Base-by-base conservation (phyloP, 2,113 vertebrate genomes). In the Isichthys henryi region DNA sequence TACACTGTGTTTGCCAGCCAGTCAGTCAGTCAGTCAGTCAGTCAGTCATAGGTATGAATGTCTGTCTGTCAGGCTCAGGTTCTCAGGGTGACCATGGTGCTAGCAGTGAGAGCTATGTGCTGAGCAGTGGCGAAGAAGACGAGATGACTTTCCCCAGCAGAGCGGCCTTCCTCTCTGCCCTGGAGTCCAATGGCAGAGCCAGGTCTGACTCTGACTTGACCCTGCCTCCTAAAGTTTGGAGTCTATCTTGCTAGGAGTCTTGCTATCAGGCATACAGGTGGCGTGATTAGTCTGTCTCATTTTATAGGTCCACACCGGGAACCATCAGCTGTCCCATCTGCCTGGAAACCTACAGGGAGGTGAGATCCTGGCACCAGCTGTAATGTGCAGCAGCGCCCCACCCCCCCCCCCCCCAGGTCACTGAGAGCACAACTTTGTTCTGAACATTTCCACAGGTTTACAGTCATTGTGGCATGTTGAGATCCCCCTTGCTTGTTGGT, bases 71-170 rank as follows among this genome's bases (percentile, higher is more conserved):
- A 39, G 31, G 86, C 9, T 58, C 52, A 94, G 95, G 92, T 91
- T 90, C 93, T 86, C 94, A 88, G 49, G 93, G 45, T 89, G 92
- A 90, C 48, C 90, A 83, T 45, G 90, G 86, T 6, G 43, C 90
- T 2, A 77, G 92, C 49, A 91, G 94, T 0, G 97, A 97, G 92
- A 99, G 97, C 93, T 99, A 98, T 1, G 95, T 99, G 0, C 93
- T 99, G 90, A 99, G 97, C 89, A 99, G 98, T 0, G 98, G 98
- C 31, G 98, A 99, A 9, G 98, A 98, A 2, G 97, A 99, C 92
- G 97, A 92, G 93, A 74, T 2, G 89, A 94, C 70, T 90, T 94
- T 46, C 91, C 93, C 13, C 89, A 94, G 91, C 35, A 90, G 27
- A 2, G 43, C 91, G 0, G 88, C 90, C 39, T 3, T 84, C 0